Conservation (phyloP, 2,888 invertebrate genomes). For the Agapostemon virescens region DNA sequence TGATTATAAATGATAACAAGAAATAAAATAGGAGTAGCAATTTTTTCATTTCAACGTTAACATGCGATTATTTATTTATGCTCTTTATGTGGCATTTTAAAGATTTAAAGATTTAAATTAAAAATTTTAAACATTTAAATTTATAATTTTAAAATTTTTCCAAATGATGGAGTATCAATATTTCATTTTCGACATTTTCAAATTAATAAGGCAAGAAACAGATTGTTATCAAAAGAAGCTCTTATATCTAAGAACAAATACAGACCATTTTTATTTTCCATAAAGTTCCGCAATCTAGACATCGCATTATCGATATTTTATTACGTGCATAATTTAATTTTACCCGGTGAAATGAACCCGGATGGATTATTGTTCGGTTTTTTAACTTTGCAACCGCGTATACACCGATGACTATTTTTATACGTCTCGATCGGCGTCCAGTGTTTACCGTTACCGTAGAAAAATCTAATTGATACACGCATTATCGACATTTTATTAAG, state of each 20-base stretch:
- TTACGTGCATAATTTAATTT: background rate
- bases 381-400: background rate
- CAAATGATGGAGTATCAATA: background rate
- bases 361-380: background rate
- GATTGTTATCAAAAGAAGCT: no score
- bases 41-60: no score
- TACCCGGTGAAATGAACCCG: background rate
- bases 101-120: background rate
- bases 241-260: no score
- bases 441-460: background rate
- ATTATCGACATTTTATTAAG: background rate
- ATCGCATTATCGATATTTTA: background rate
- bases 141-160: no score
- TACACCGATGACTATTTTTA: background rate
- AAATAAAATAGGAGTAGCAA: no score
- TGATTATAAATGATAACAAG: no score
- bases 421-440: background rate
- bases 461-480: background rate
- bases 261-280: no score
- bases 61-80: no score
- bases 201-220: no score
- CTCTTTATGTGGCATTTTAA: no score
- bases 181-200: background rate
- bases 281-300: no score
- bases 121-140: no score